Evolutionary conservation across 1,140 invertebrate species (phyloP), one percentile per base, ranked within the genome.

Genomic region (Zaprionus ornatus): DNA sequence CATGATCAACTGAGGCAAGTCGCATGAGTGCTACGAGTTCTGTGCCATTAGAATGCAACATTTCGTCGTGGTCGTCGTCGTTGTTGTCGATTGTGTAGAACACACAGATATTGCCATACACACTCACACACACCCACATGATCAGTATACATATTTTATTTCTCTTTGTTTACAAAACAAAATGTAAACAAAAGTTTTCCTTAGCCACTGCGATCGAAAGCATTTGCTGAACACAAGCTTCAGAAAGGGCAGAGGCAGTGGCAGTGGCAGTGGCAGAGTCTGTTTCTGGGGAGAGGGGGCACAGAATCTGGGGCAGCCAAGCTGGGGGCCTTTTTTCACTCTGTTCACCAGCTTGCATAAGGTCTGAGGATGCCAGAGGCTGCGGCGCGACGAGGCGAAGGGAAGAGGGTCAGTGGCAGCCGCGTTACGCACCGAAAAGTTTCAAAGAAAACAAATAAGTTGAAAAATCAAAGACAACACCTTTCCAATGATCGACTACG

Each of bases 141-240:
- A 52, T 15, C 77, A 52, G 13, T 74, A 59, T 67, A 67, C 72
- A 74, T 73, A 74, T 77, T 71, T 69, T 82, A 76, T 79, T 83
- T 72, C 67, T 74, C 80, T 77, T 87, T 91, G 88, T 91, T 91
- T 91, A 91, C 78, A 91, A 91, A 91, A 87, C 87, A 91, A 84
- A 84, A 91, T 84, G 87, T 91, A 91, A 91, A 91, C 87, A 91
- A 91, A 83, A 84, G 59, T 83, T 88, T 87, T 83, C 77, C 80
- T 64, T 54, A 32, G 67, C 67, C 66, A 64, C 72, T 74, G 62
- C 82, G 82, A 86, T 86, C 67, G 83, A 87, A 87, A 78, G 83
- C 83, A 87, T 82, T 87, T 87, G 83, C 73, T 73, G 82, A 64
- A 55, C 50, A 62, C 63, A 82, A 82, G 79, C 85, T 88, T 80